Conservation (phyloP, 2,888 invertebrate species). For the Lapara coniferarum region DNA sequence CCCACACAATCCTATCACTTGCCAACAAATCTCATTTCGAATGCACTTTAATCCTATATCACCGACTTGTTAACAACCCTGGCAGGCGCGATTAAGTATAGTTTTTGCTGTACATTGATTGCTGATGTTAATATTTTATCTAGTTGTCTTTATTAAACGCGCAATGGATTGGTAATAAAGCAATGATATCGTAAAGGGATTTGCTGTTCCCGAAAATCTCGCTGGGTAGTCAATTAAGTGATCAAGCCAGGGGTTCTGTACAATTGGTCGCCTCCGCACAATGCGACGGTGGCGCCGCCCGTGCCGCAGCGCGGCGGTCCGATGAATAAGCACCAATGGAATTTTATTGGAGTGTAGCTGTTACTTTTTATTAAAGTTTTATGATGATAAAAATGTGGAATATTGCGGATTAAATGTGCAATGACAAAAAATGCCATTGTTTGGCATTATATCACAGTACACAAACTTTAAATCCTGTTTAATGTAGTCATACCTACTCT, state of each 20-base stretch:
- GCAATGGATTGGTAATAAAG: slow-evolving; percentile 45
- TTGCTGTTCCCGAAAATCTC: slow-evolving; percentile 63
- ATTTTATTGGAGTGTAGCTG: slow-evolving; percentile 69
- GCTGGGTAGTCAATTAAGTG: slow-evolving; percentile 80
- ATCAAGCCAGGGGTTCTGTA: slow-evolving; percentile 79
- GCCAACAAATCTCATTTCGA: slow-evolving; percentile 77
- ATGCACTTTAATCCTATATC: slow-evolving; percentile 72
- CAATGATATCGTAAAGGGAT: slow-evolving; percentile 35
- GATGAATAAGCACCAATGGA: slow-evolving; percentile 50
- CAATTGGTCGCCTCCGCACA: slow-evolving; percentile 81
- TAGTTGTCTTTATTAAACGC: slow-evolving; percentile 16
- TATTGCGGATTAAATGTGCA: slow-evolving; percentile 3
- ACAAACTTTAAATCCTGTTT: too few species aligned
- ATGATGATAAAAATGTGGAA: not conserved
- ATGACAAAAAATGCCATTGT: too few species aligned
- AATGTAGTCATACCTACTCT: too few species aligned
- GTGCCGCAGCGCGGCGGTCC: slow-evolving; percentile 34
- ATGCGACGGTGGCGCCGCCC: slow-evolving; percentile 67
- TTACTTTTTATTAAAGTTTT: slow-evolving; percentile 32
- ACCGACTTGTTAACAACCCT: slow-evolving; percentile 31
- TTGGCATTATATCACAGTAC: too few species aligned
- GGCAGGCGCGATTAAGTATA: not conserved
- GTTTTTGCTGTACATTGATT: slow-evolving; percentile 7
- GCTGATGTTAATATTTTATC: not conserved
- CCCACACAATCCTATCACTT: slow-evolving; percentile 74